Evolutionary conservation across 2,797 vertebrate genomes (phyloP), one percentile per base, ranked within the genome.

Genomic region (Telmatherina bonti): DNA sequence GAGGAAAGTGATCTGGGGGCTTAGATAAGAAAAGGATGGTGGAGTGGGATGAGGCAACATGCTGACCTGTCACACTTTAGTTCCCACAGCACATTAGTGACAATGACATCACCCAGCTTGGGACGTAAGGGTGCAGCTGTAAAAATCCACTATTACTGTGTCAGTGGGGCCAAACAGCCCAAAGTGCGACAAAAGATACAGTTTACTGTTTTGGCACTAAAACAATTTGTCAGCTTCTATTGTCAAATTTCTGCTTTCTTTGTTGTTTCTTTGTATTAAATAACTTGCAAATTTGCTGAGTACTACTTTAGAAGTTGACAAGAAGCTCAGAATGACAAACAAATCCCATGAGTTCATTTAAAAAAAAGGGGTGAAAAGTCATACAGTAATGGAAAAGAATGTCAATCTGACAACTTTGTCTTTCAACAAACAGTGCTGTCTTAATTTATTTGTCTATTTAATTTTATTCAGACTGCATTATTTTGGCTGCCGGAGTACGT

Each of bases 381-480:
- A 24, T 68, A 61, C 67, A 59, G 70, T 87, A 84, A 87, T 82
- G 78, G 84, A 82, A 63, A 66, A 86, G 74, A 75, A 87, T 67
- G 74, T 86, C 79, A 69, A 65, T 70, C 74, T 78, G 76, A 85
- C 83, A 79, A 81, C 78, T 83, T 66, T 67, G 68, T 76, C 58
- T 49, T 82, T 81, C 72, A 85, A 86, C 73, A 85, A 89, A 87
- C 85, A 84, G 56, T 43, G 70, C 68, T 73, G 74, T 77, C 76
- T 66, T 90, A 70, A 88, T 88, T 84, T 16, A 18, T 43, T 16
- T 15, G 2, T 36, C 13, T 36, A 12, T 66, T 70, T 82, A n/a
- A n/a, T n/a, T 87, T 87, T 86, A 88, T 90, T 89, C 79, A 61
- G 70, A 79, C 88, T 78, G 62, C 64, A 75, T 88, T 87, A 74